A percentile compares a stretch with the other conserved stretches of the same genome.
These are phyloP conservation scores for Anolis apletophallus DNA, from an alignment of 2,797 vertebrate genomes.

Conservation along the genomic window DNA sequence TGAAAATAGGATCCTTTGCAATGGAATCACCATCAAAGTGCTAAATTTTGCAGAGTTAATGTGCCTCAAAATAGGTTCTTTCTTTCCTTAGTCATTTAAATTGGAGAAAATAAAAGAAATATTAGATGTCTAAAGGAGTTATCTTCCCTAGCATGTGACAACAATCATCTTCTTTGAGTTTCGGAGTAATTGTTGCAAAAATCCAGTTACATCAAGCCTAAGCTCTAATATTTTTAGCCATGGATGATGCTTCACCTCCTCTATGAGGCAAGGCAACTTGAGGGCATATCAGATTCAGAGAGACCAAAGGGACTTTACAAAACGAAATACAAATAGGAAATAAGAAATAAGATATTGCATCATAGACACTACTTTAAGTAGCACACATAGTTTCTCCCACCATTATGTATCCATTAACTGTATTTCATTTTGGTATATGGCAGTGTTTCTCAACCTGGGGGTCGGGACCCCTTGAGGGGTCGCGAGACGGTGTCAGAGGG, in stretches of 20 bases:
- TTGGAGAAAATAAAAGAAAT: conserved; percentile 46
- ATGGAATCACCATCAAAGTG: conserved; percentile 72
- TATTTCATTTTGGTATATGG: neutral
- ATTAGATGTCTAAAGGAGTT: conserved; percentile 49
- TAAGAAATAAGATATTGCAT: neutral
- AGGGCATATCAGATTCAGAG: neutral
- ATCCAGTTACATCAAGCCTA: conserved; percentile 15
- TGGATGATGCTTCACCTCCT: neutral
- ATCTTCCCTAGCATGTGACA: conserved; percentile 49
- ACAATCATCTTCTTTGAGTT: conserved; percentile 41
- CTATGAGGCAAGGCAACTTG: neutral
- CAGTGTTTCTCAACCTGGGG: no score
- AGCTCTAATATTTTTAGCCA: neutral
- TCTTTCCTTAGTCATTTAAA: conserved; percentile 66
- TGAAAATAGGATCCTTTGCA: conserved; percentile 72
- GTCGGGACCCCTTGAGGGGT: no score
- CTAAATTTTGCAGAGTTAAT: conserved; percentile 71
- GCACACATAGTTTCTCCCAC: neutral
- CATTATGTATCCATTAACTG: neutral
- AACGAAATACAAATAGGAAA: neutral
- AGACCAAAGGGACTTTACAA: neutral
- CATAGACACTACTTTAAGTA: neutral
- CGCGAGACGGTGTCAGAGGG: no score
- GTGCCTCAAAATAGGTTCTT: conserved; percentile 69
- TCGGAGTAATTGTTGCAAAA: conserved; percentile 33